Evolutionary conservation across 2,797 vertebrate genomes (phyloP).

Genomic region (Fistularia commersonii): DNA sequence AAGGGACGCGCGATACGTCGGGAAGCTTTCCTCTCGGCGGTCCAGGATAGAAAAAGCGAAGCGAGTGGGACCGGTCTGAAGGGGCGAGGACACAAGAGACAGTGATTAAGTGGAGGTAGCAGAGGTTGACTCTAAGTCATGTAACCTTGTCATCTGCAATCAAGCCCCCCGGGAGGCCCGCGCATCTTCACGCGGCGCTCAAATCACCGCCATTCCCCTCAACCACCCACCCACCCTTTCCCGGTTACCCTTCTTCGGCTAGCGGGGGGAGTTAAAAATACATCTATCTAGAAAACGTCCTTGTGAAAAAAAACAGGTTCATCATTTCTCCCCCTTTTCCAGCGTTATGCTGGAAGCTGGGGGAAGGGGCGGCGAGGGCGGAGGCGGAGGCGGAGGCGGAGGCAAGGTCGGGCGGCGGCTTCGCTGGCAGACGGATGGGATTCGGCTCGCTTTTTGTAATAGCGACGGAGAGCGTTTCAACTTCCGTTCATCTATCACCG

Average conservation of each 20-base stretch:
- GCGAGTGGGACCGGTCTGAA: constrained; percentile 31
- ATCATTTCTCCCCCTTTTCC: constrained; percentile 54
- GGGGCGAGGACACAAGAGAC: constrained; percentile 57
- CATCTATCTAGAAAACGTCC: constrained; percentile 70
- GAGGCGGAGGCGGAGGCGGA: constrained; percentile 46
- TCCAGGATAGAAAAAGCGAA: constrained; percentile 19
- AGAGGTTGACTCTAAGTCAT: constrained; percentile 75
- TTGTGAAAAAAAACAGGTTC: constrained; percentile 67
- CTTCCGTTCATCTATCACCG: constrained; percentile 49
- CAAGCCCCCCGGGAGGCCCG: constrained; percentile 56
- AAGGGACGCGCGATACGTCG: constrained; percentile 15
- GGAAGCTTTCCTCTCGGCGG: constrained; percentile 38
- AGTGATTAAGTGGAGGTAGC: constrained; percentile 78
- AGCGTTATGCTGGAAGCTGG: constrained; percentile 63
- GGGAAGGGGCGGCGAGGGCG: no score
- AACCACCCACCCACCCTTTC: not conserved
- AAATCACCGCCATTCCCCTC: constrained; percentile 48
- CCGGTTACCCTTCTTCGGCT: constrained; percentile 44
- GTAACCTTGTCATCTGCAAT: constrained; percentile 81
- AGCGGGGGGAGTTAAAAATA: constrained; percentile 73
- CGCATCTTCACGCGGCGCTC: constrained; percentile 64
- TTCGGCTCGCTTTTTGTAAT: constrained; percentile 56
- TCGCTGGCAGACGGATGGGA: constrained; percentile 66
- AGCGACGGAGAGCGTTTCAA: constrained; percentile 39
- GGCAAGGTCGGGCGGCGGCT: constrained; percentile 66